Base-by-base conservation (phyloP, 1,140 invertebrate species). In the Drosophila athabasca region DNA sequence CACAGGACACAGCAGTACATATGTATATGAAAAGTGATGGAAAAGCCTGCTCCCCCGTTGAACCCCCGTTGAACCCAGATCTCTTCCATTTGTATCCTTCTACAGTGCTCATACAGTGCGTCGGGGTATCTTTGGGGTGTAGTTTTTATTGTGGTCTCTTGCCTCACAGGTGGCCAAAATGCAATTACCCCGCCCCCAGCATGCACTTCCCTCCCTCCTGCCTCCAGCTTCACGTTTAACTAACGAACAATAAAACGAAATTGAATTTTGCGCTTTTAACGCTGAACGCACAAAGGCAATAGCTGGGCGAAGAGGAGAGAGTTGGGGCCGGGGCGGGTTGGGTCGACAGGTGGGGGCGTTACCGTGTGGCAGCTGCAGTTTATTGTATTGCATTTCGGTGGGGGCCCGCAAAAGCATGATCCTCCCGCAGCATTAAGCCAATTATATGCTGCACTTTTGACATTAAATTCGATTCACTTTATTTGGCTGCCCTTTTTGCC, bases 211-310 rank as follows among this genome's bases (percentile, higher is more conserved):
- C 62, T 88, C 67, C 35, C 24, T 0, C 24, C 24, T 5, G 3
- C 24, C 24, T 3, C 24, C 4, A 3, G 4, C 24, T 5, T 5
- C 11, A 39, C 35, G 4, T 83, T 87, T 87, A 88, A 88, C 72
- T 78, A 89, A 60, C 79, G 79, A 89, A 88, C 83, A 88, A 88
- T 88, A 89, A 88, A 88, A 83, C 72, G 65, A 89, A 88, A 88
- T 89, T 89, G 79, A 88, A 88, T 88, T 88, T 88, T 88, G 79
- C 72, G 83, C 83, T 87, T 87, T 87, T 88, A 83, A 83, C 76
- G 76, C 83, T 76, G 83, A 82, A 79, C 68, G 59, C 74, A 88
- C 83, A 88, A 88, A 82, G 78, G 82, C 72, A 66, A 81, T 67
- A 74, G 70, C 50, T 50, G 48, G 46, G 17, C 22, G 35, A 39